Conservation (phyloP, 2,797 vertebrate genomes). For the Gadopsis bispinosus region DNA sequence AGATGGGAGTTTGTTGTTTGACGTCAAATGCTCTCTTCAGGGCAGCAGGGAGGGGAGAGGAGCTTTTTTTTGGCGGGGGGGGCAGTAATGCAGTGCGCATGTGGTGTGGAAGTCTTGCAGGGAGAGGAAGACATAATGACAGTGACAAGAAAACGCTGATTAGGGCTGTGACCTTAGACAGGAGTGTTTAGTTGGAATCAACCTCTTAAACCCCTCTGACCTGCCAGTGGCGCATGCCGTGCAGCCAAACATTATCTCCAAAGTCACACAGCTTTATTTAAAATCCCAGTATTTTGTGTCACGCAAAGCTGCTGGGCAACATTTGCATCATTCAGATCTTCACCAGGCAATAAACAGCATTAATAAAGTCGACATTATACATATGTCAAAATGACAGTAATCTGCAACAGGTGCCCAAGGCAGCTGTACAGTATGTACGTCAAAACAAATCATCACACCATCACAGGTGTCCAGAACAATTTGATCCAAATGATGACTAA, state of each 20-base stretch:
- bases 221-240: not conserved
- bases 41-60: conserved; percentile 26
- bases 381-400: not conserved
- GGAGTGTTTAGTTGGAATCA: conserved; percentile 14
- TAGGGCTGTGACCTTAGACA: conserved; percentile 8
- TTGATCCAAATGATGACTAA: too few relatives aligned
- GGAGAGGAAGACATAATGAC: not conserved
- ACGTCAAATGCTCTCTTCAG: conserved; percentile 42
- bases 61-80: not conserved
- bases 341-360: too few relatives aligned
- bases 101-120: not conserved
- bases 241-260: not conserved
- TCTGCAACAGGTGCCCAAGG: not conserved
- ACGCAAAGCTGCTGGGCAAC: not conserved
- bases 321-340: too few relatives aligned
- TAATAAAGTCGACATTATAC: too few relatives aligned
- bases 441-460: too few relatives aligned
- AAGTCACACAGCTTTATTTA: not conserved
- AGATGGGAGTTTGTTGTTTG: conserved; percentile 49
- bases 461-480: too few relatives aligned
- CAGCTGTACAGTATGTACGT: not conserved
- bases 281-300: not conserved
- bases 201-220: conserved; percentile 7
- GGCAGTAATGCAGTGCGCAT: too few relatives aligned
- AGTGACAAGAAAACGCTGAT: conserved; percentile 16